Percentiles rank a stretch among this genome's conserved stretches.
These are phyloP conservation scores for Drosophila tripunctata DNA, from an alignment of 2,888 invertebrate genomes.

Conservation along the genomic window DNA sequence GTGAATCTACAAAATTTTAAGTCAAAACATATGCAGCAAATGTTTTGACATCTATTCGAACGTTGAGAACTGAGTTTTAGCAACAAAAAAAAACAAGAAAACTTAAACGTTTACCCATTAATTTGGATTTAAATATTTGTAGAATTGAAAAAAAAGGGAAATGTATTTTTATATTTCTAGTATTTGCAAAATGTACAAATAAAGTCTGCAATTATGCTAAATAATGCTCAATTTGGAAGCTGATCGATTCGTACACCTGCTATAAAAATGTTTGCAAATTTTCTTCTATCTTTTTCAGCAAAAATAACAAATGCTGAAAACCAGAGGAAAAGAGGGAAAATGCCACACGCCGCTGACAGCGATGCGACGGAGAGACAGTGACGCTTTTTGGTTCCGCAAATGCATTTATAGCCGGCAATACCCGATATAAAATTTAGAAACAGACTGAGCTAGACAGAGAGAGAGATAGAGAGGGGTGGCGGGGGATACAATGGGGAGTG, in stretches of 20 bases:
- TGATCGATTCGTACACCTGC: constrained; percentile 65
- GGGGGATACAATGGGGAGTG: neutral
- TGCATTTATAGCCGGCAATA: constrained; percentile 64
- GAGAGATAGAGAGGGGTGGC: neutral
- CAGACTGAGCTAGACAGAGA: no score
- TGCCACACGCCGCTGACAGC: constrained; percentile 50
- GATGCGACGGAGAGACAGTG: constrained; percentile 18
- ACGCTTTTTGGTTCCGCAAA: constrained; percentile 69
- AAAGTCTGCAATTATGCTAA: constrained; percentile 24
- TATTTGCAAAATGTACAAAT: neutral
- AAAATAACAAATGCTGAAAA: constrained; percentile 10
- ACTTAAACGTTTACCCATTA: constrained; percentile 1
- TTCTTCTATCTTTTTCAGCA: neutral
- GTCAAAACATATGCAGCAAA: constrained; percentile 14
- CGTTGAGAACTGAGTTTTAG: constrained; percentile 8
- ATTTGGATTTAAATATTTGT: constrained; percentile 5
- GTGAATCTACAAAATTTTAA: neutral
- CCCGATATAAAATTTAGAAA: no score
- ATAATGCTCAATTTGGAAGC: constrained; percentile 56
- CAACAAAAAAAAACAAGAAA: neutral
- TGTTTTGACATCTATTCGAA: constrained; percentile 38
- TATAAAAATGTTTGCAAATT: constrained; percentile 51
- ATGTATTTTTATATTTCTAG: neutral
- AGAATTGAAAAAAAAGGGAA: no score
- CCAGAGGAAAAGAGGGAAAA: constrained; percentile 6